Evolutionary conservation across 2,888 invertebrate species (phyloP).

Genomic region (Macropis europaea): DNA sequence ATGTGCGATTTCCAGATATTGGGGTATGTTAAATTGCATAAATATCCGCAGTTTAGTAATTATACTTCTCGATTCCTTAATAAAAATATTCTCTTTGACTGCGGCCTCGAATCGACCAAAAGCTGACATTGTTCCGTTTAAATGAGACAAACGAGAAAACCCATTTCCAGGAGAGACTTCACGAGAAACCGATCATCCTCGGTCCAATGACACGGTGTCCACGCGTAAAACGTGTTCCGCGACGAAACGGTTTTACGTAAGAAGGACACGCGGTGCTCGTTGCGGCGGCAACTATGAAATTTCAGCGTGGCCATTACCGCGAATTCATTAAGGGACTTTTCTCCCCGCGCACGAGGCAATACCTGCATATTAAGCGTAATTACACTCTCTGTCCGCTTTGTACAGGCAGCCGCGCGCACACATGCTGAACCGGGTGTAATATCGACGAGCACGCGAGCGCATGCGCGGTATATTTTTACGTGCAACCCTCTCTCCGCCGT

Average conservation of each 20-base stretch:
- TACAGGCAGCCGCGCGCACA: constrained; percentile 26
- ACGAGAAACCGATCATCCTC: not conserved
- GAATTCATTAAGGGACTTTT: constrained; percentile 53
- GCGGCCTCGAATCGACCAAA: too few species aligned
- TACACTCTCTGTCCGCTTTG: constrained; percentile 49
- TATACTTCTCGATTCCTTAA: too few species aligned
- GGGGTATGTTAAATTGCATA: too few species aligned
- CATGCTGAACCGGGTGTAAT: constrained; percentile 58
- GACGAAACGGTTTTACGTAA: constrained; percentile 15
- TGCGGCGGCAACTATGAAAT: constrained; percentile 46
- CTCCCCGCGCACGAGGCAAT: constrained; percentile 32
- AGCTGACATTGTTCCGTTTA: too few species aligned
- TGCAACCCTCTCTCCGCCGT: constrained; percentile 25
- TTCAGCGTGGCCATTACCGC: constrained; percentile 40
- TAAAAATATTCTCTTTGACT: too few species aligned
- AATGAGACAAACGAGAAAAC: not conserved
- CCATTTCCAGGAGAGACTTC: constrained; percentile 16
- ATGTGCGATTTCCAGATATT: too few species aligned
- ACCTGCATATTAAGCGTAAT: constrained; percentile 56
- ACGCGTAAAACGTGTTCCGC: too few species aligned
- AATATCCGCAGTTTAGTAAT: too few species aligned
- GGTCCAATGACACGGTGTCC: too few species aligned
- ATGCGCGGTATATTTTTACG: constrained; percentile 63
- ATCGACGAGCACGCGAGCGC: constrained; percentile 67
- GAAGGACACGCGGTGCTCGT: constrained; percentile 25